Percentiles rank a stretch among this genome's conserved stretches.
These are phyloP conservation scores for Callipepla squamata DNA, from an alignment of 2,113 vertebrate species.

Conservation along the genomic window DNA sequence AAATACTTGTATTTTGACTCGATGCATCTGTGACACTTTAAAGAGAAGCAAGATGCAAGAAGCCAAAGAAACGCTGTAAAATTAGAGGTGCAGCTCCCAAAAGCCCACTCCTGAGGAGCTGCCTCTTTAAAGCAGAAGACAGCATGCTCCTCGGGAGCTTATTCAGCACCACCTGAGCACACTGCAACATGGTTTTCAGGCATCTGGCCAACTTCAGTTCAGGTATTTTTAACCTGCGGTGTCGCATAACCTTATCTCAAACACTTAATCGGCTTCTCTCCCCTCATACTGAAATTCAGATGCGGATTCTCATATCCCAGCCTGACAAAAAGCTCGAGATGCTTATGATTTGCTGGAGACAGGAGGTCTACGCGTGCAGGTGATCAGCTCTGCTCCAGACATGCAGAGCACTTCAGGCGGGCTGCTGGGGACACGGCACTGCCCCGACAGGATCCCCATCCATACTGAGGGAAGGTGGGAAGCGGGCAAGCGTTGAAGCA, in stretches of 20 bases:
- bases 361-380: conserved; percentile 71
- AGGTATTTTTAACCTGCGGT: conserved; percentile 76
- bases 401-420: conserved; percentile 8
- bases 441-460: background rate
- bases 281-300: conserved; percentile 64
- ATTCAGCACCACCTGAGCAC: background rate
- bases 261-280: conserved; percentile 73
- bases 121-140: conserved; percentile 9
- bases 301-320: conserved; percentile 63
- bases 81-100: background rate
- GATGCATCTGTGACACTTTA: background rate
- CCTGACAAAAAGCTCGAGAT: conserved; percentile 77
- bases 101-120: background rate
- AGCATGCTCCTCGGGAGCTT: conserved; percentile 11
- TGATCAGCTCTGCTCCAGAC: conserved; percentile 51
- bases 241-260: conserved; percentile 79
- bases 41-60: background rate
- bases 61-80: background rate
- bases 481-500: background rate
- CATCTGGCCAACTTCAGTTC: conserved; percentile 51
- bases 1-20: background rate
- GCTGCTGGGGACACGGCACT: background rate
- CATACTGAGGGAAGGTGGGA: background rate
- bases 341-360: conserved; percentile 78
- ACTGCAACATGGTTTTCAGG: conserved; percentile 14